Evolutionary conservation across 2,888 invertebrate species (phyloP), one percentile per base, ranked within the genome.

Genomic region (Cynaeus angustus): DNA sequence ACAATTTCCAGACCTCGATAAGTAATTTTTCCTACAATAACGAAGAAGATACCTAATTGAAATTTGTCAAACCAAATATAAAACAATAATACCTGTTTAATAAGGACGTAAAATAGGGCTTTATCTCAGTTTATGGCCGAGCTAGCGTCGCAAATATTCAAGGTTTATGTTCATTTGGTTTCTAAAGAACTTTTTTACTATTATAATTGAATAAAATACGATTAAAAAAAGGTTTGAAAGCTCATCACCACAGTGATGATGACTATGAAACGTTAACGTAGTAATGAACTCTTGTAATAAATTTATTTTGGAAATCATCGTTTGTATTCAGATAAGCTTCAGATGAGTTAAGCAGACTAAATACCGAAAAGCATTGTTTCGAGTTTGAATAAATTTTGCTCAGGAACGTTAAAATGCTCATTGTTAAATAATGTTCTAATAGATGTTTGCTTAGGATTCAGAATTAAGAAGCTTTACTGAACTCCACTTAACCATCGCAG

Each of bases 381-480:
- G n/a, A 33, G 33, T 33, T 33, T 33, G 33, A 33, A 33, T 33
- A 33, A 33, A 33, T 33, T 33, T 33, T 33, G 9, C 33, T 33
- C 33, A n/a, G 48, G 5, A 28, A 33, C 53, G 26, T 58, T 28
- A 58, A 58, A 56, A 66, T 56, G 56, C 45, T 52, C 48, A 59
- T 50, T 59, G 50, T 56, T 50, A 45, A 67, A 67, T 45, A 52
- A 28, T 30, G 8, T 28, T 52, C 52, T 52, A 67, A 67, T 59
- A 37, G 8, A 43, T 61, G 58, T 67, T 68, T 68, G 53, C 62
- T 68, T 46, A 55, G 55, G 48, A 68, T 53, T 59, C 33, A 21
- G 55, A 68, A 68, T 68, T 68, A 68, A 68, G 59, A 45, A 68
- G 68, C 62, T 68, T 68, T 68, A 26, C 48, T 21, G 55, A 67